These are phyloP conservation scores for Ataeniobius toweri DNA, from an alignment of 2,797 vertebrate species.

Conservation along the genomic window DNA sequence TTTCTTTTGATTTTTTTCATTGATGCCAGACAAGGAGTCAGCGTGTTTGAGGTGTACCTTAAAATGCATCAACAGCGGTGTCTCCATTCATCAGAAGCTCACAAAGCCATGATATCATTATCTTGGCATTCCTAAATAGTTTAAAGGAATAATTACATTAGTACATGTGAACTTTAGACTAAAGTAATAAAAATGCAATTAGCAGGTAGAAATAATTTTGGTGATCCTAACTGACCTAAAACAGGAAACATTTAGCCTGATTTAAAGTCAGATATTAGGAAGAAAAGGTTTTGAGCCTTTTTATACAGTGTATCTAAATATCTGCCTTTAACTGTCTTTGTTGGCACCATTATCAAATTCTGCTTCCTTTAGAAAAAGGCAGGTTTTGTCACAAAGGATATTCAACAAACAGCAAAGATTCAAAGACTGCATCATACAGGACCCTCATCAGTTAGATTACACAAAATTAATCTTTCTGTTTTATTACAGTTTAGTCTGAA, in stretches of 20 bases:
- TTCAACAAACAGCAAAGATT: slow-evolving; percentile 26
- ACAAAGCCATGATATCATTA: background rate
- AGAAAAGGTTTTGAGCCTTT: background rate
- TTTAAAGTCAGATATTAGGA: background rate
- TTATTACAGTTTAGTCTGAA: slow-evolving; percentile 53
- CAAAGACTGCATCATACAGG: slow-evolving; percentile 14
- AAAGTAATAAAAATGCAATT: too few relatives aligned
- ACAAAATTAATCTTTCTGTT: slow-evolving; percentile 33
- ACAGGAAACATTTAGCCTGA: background rate
- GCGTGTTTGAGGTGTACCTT: background rate
- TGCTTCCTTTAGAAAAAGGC: slow-evolving; percentile 48
- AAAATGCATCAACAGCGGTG: background rate
- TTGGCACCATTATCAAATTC: slow-evolving; percentile 37
- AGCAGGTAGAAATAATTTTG: background rate
- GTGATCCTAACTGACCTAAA: background rate
- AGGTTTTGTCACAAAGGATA: slow-evolving; percentile 41
- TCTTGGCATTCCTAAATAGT: background rate
- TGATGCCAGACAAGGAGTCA: background rate
- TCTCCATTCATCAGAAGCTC: background rate
- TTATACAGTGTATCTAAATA: background rate
- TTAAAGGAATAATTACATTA: background rate
- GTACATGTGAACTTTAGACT: background rate
- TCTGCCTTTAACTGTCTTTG: background rate
- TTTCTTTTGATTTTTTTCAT: background rate
- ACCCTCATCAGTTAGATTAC: slow-evolving; percentile 38